Evolutionary conservation across 2,888 invertebrate species (phyloP).

Genomic region (Cosmia trapezina): DNA sequence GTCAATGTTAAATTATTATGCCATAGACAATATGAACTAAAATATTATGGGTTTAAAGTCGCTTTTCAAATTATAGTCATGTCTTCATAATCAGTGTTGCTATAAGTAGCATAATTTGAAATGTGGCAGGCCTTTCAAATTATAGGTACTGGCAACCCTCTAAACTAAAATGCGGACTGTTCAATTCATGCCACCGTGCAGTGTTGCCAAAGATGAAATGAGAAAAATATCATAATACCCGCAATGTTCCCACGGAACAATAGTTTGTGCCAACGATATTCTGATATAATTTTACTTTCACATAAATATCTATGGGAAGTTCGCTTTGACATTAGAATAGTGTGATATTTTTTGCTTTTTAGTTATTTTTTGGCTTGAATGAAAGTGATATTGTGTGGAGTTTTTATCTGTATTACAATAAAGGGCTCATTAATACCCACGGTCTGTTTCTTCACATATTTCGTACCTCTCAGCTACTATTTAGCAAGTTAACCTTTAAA

Average conservation of each 20-base stretch:
- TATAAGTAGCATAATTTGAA: neutral
- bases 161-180: conserved; percentile 11
- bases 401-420: conserved; percentile 1
- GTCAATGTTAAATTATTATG: neutral
- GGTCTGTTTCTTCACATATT: neutral
- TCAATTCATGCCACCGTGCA: conserved; percentile 26
- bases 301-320: conserved; percentile 40
- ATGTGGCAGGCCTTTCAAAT: neutral
- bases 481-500: neutral
- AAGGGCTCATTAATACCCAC: no score
- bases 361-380: neutral
- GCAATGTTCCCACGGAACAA: conserved; percentile 53
- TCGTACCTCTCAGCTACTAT: no score
- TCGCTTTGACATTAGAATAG: conserved; percentile 37
- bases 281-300: conserved; percentile 59
- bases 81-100: neutral
- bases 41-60: no score
- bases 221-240: conserved; percentile 23
- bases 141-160: neutral
- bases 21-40: neutral
- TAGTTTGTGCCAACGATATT: conserved; percentile 36
- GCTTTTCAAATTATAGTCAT: neutral
- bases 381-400: neutral
- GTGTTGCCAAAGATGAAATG: conserved; percentile 35
- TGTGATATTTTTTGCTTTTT: conserved; percentile 7